Conservation (phyloP, 2,797 vertebrate genomes). For the Dendrocincla tyrannina region DNA sequence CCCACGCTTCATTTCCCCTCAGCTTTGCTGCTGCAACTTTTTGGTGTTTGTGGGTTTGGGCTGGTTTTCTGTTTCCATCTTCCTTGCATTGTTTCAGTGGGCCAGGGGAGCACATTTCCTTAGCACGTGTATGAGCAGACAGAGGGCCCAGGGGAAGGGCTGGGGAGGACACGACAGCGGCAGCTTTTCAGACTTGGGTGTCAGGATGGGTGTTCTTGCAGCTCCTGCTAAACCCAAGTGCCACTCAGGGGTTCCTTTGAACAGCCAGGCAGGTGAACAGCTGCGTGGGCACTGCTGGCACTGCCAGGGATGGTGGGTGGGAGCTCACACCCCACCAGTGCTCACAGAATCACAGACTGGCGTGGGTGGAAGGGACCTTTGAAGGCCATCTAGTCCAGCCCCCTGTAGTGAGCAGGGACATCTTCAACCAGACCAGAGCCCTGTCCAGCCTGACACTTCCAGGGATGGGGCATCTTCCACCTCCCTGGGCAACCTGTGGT, state of each 20-base stretch:
- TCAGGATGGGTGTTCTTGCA: background rate
- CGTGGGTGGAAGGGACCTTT: background rate
- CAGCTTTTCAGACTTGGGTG: background rate
- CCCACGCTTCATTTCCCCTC: background rate
- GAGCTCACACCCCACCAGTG: background rate
- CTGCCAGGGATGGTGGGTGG: background rate
- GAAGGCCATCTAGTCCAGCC: background rate
- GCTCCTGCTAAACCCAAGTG: background rate
- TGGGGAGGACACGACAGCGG: background rate
- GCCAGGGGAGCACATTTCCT: background rate
- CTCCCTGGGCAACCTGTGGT: background rate
- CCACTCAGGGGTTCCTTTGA: background rate
- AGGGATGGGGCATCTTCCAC: background rate
- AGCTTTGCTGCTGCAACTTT: background rate
- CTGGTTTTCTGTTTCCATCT: rapidly evolving
- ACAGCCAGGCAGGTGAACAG: background rate
- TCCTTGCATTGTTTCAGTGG: background rate
- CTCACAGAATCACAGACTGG: background rate
- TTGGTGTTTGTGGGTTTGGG: background rate
- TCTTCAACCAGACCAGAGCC: background rate
- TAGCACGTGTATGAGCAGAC: background rate
- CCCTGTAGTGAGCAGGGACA: background rate
- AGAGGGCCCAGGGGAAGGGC: background rate
- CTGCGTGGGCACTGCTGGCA: background rate
- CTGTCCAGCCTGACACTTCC: background rate